Conservation (phyloP, 1,140 invertebrate species). For the Hyposmocoma kahamanoa region DNA sequence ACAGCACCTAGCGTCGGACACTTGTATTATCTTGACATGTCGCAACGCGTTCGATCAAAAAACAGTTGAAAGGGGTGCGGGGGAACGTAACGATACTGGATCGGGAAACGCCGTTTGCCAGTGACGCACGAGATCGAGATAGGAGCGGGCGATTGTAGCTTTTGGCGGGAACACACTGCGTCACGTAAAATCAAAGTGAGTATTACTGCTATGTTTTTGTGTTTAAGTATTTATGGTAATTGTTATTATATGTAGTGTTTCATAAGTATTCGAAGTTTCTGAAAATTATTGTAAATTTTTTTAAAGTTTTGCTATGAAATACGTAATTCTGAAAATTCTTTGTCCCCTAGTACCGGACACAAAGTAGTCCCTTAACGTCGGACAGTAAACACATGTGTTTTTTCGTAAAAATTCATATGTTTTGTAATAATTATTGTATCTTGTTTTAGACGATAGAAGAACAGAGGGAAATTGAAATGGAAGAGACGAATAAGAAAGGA, state of each 20-base stretch:
- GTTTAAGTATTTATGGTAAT: constrained; percentile 11
- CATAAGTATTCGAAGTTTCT: background rate
- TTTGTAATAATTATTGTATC: constrained; percentile 19
- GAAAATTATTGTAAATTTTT: constrained; percentile 5
- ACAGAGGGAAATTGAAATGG: constrained; percentile 16
- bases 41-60: constrained; percentile 13
- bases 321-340: constrained; percentile 11
- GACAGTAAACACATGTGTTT: constrained; percentile 17
- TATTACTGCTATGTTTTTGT: constrained; percentile 8
- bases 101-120: constrained; percentile 1
- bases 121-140: background rate
- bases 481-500: constrained; percentile 29
- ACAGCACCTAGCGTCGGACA: constrained; percentile 21
- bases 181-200: constrained; percentile 15
- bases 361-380: constrained; percentile 15
- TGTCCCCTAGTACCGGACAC: constrained; percentile 22
- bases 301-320: constrained; percentile 7
- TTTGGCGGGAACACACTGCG: constrained; percentile 4
- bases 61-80: constrained; percentile 9
- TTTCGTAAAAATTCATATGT: constrained; percentile 16
- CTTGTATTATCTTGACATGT: constrained; percentile 14
- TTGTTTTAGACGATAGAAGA: constrained; percentile 19
- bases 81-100: constrained; percentile 1
- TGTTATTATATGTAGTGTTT: constrained; percentile 6
- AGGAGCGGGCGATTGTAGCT: background rate